Base-by-base conservation (phyloP, 2,797 vertebrate genomes). In the Siniperca obscura region DNA sequence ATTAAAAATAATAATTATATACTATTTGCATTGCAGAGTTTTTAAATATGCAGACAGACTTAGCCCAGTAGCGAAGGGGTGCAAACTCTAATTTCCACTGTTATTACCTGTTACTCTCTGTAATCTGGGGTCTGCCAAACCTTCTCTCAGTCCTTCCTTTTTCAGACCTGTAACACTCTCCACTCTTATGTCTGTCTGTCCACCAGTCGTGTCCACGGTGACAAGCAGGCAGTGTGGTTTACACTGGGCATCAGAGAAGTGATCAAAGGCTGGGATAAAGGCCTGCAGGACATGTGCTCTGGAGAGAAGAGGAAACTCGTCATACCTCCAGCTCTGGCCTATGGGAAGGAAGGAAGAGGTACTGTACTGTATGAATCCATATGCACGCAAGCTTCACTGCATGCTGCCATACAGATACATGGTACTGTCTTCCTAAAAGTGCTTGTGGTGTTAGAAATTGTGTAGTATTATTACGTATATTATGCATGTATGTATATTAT, bases 341-440 rank as follows among this genome's bases (percentile, higher is more conserved):
- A 98, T 72, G 98, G 98, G 75, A 98, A 98, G 94, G 97, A 99
- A 84, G 98, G 98, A 48, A 98, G 96, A 97, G 98, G 98, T 99
- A 87, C 22, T 3, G 5, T 5, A n/a, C 19, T 3, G 5, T 5
- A n/a, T 16, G 16, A 16, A 10, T 52, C 27, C 5, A 0, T 30
- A 4, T 61, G 30, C 48, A 73, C 65, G 38, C 7, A 46, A 17
- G 65, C 42, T n/a, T 56, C 22, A 34, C 50, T 75, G 82, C 78
- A 92, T 78, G 80, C 16, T 64, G 67, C 25, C 36, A 19, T 17
- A 44, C 6, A 56, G 19, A 21, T 22, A 27, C 52, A 50, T 16
- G 11, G 22, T 25, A 44, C 16, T 46, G 14, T 55, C 53, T 44
- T 55, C 19, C 2, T 25, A n/a, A 7, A 64, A 17, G 40, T 70